phyloP scores from a whole-genome alignment of 2,888 invertebrate species.

The Andrena haemorrhoa region DNA sequence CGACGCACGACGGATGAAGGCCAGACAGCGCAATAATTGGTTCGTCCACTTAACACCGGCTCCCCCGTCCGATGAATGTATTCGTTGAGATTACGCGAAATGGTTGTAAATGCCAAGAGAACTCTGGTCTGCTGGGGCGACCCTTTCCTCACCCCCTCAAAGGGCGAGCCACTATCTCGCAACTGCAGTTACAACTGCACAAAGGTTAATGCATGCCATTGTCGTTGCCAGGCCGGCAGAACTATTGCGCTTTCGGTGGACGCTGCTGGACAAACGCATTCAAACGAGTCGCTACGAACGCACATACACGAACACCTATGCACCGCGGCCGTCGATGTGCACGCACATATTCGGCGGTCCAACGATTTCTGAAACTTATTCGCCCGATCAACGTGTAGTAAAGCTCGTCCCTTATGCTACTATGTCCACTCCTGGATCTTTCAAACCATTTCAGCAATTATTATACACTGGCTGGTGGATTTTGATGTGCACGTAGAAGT shows the following conservation, averaged over 20 bases:
- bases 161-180: slow-evolving; percentile 80
- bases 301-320: slow-evolving; percentile 24
- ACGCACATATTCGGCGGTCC: slow-evolving; percentile 45
- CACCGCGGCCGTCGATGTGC: slow-evolving; percentile 31
- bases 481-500: no score
- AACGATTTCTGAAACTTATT: slow-evolving; percentile 21
- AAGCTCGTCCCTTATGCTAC: background rate
- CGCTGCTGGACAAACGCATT: slow-evolving; percentile 65
- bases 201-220: slow-evolving; percentile 84
- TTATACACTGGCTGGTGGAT: no score
- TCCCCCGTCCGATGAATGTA: slow-evolving; percentile 80
- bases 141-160: slow-evolving; percentile 57
- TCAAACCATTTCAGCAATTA: no score
- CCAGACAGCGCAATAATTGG: slow-evolving; percentile 77
- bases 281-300: slow-evolving; percentile 63
- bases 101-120: slow-evolving; percentile 81
- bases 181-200: slow-evolving; percentile 84
- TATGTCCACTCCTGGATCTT: background rate
- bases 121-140: slow-evolving; percentile 62
- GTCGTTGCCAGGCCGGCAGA: slow-evolving; percentile 81
- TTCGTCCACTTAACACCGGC: slow-evolving; percentile 76
- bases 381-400: background rate
- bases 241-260: slow-evolving; percentile 78
- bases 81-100: slow-evolving; percentile 84
- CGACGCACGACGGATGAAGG: slow-evolving; percentile 52